Evolutionary conservation across 2,797 vertebrate genomes (phyloP).

Genomic region (Muscicapa striata): DNA sequence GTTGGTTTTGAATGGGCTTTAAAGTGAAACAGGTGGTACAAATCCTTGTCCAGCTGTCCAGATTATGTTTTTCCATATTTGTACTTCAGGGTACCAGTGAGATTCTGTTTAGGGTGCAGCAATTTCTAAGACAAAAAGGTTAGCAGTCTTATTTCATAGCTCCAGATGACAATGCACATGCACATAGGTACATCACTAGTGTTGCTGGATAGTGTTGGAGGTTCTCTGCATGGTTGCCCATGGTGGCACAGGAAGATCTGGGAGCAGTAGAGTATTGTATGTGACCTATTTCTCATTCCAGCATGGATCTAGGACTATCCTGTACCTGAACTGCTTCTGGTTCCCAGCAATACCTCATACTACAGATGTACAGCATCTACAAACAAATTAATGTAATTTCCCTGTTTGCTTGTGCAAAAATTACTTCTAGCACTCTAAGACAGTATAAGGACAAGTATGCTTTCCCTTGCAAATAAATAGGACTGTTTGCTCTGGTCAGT

Average conservation of each 20-base stretch:
- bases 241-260: background rate
- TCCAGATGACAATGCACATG: rapidly evolving
- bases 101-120: background rate
- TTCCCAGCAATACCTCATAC: background rate
- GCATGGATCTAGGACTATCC: rapidly evolving
- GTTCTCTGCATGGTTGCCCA: rapidly evolving
- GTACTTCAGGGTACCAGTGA: background rate
- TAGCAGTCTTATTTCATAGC: background rate
- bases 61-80: background rate
- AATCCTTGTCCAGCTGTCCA: background rate
- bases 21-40: background rate
- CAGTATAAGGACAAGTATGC: background rate
- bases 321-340: background rate
- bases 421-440: background rate
- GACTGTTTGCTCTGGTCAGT: background rate
- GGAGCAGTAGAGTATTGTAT: rapidly evolving
- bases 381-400: background rate
- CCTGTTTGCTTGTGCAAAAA: background rate
- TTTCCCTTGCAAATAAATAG: background rate
- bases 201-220: background rate
- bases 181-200: rapidly evolving
- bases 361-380: background rate
- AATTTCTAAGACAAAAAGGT: background rate
- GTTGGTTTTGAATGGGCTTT: background rate
- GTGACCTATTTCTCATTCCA: background rate